Evolutionary conservation across 2,797 vertebrate genomes (phyloP).

Genomic region (Betta splendens): DNA sequence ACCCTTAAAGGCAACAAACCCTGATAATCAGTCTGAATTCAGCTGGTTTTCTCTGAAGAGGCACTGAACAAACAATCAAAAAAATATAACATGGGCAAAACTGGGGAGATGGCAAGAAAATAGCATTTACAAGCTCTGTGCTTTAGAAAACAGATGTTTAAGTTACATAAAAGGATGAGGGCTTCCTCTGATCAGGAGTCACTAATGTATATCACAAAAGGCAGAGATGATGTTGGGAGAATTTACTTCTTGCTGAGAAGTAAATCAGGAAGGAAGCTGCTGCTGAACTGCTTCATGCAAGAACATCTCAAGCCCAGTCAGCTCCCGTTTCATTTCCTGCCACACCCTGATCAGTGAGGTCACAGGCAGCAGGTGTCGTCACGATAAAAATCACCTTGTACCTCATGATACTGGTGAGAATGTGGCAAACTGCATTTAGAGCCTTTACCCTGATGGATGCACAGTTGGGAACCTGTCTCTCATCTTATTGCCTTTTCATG

Average conservation of each 20-base stretch:
- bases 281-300: not conserved
- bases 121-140: not conserved
- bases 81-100: not conserved
- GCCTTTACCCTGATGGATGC: not conserved
- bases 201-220: not conserved
- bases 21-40: not conserved
- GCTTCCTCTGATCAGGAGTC: not conserved
- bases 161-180: not conserved
- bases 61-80: no score
- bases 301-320: not conserved
- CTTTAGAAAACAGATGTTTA: not conserved
- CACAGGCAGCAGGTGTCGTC: not conserved
- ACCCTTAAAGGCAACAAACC: constrained; percentile 8
- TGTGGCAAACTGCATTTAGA: not conserved
- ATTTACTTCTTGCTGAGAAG: not conserved
- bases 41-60: not conserved
- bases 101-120: no score
- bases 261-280: not conserved
- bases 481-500: constrained; percentile 5
- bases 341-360: not conserved
- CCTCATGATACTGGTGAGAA: no score
- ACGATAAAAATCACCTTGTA: not conserved
- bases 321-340: not conserved
- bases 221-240: not conserved
- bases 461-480: not conserved